A percentile compares a stretch with the other conserved stretches of the same genome.
Evolutionary conservation across 2,888 invertebrate species (phyloP).

Genomic region (Dusona sp.): DNA sequence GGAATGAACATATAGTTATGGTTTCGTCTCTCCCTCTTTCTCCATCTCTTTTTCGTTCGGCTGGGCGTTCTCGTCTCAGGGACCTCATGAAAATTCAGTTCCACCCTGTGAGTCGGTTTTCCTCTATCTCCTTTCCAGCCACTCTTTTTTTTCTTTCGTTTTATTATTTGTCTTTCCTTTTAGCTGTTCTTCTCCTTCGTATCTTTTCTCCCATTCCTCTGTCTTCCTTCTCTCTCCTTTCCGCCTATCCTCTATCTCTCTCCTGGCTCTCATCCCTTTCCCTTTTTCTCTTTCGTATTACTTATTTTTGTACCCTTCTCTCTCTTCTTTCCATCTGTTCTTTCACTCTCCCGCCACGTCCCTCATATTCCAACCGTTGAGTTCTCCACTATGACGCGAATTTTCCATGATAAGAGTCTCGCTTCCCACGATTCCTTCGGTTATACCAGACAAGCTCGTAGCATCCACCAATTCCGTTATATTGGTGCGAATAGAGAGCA

Average conservation of each 20-base stretch:
- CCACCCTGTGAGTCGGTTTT: constrained; percentile 30
- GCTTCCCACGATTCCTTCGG: constrained; percentile 28
- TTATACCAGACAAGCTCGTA: constrained; percentile 70
- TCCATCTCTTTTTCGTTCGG: constrained; percentile 2
- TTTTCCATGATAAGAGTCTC: constrained; percentile 63
- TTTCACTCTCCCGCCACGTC: not conserved
- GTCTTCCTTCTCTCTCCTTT: not conserved
- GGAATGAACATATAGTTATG: constrained; percentile 42
- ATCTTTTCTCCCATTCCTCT: not conserved
- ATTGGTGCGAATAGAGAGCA: constrained; percentile 76
- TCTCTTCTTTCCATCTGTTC: not conserved
- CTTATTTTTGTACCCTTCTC: no score
- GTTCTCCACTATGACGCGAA: constrained; percentile 51
- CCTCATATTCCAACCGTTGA: constrained; percentile 9
- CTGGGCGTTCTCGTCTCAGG: constrained; percentile 37
- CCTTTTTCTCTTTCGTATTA: not conserved
- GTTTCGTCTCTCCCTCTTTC: constrained; percentile 23
- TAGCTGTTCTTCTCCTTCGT: not conserved
- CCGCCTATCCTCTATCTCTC: no score
- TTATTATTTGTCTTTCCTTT: constrained; percentile 8
- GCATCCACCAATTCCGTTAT: constrained; percentile 78
- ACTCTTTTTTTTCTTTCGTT: not conserved
- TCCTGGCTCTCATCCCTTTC: not conserved
- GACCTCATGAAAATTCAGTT: constrained; percentile 68
- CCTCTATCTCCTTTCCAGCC: constrained; percentile 26